These are phyloP conservation scores for Acanthurus lineatus DNA, from an alignment of 2,797 vertebrate species.

Conservation along the genomic window DNA sequence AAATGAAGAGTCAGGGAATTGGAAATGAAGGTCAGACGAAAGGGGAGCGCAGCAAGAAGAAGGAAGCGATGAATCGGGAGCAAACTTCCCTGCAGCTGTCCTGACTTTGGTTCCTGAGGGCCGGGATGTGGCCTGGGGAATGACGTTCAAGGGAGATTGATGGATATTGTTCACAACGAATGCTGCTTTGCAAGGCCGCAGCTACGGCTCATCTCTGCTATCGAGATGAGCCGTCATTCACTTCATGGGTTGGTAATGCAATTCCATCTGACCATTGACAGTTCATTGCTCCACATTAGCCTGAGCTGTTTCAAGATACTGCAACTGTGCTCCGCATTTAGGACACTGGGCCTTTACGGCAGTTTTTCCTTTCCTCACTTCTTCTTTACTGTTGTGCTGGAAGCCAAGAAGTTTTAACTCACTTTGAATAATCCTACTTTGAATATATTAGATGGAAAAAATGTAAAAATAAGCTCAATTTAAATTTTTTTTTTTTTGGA, in stretches of 20 bases:
- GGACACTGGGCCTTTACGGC: background rate
- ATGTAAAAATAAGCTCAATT: background rate
- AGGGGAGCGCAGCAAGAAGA: slow-evolving; percentile 30
- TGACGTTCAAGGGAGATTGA: slow-evolving; percentile 45
- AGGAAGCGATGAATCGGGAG: slow-evolving; percentile 28
- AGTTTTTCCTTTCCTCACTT: background rate
- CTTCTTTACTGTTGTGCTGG: background rate
- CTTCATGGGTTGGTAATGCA: slow-evolving; percentile 17
- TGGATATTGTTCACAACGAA: slow-evolving; percentile 65
- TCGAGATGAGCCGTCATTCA: slow-evolving; percentile 45
- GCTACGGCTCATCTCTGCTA: slow-evolving; percentile 19
- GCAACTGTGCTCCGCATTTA: slow-evolving; percentile 8
- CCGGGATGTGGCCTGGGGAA: slow-evolving; percentile 2
- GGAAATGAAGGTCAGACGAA: slow-evolving; percentile 64
- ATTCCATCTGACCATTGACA: slow-evolving; percentile 29
- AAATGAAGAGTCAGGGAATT: slow-evolving; percentile 62
- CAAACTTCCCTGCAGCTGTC: slow-evolving; percentile 23
- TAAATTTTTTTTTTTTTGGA: no score
- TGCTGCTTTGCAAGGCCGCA: slow-evolving; percentile 18
- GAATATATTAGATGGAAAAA: slow-evolving; percentile 1
- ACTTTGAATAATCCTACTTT: slow-evolving; percentile 37
- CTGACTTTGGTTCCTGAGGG: slow-evolving; percentile 39
- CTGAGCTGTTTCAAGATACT: slow-evolving; percentile 9
- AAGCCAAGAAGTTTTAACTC: slow-evolving; percentile 22
- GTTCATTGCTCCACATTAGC: slow-evolving; percentile 36